phyloP scores from a whole-genome alignment of 37 sponge, comb jelly and placozoan species.

The Diacarnus erythraeanus region DNA sequence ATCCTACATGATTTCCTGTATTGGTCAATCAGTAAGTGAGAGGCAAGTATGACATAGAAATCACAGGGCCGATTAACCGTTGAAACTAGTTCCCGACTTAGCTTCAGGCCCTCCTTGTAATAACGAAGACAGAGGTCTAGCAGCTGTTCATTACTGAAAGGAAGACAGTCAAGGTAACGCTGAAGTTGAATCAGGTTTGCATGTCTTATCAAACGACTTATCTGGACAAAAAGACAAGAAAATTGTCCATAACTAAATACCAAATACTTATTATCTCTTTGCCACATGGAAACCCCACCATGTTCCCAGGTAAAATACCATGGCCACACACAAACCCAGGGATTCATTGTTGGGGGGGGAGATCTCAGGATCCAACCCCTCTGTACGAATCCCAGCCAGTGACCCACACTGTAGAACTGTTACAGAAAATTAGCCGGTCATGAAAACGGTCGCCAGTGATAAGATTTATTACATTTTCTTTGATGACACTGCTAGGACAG shows the following conservation, averaged over 20 bases:
- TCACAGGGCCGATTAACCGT: slow-evolving; percentile 47
- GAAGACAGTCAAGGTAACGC: slow-evolving; percentile 27
- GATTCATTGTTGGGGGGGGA: too few species aligned
- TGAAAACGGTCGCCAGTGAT: too few species aligned
- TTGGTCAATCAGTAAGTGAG: slow-evolving; percentile 61
- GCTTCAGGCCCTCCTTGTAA: slow-evolving; percentile 30
- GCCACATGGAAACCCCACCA: too few species aligned
- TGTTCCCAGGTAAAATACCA: too few species aligned
- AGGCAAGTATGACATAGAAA: slow-evolving; percentile 57
- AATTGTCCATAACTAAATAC: too few species aligned
- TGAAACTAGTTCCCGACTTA: slow-evolving; percentile 3
- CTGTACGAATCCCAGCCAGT: too few species aligned
- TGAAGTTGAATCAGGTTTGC: slow-evolving; percentile 54
- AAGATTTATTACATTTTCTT: slow-evolving; percentile 56
- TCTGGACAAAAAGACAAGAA: slow-evolving; percentile 29
- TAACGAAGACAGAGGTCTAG: slow-evolving; percentile 16
- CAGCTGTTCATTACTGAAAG: slow-evolving; percentile 3
- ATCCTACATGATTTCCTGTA: slow-evolving; percentile 51
- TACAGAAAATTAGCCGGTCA: too few species aligned
- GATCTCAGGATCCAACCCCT: too few species aligned
- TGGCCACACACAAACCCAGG: too few species aligned
- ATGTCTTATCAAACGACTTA: slow-evolving; percentile 12
- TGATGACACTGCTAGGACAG: slow-evolving; percentile 29
- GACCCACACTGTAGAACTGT: too few species aligned
- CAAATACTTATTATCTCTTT: too few species aligned